phyloP scores from a whole-genome alignment of 1,140 invertebrate species.

The Cotesia chilonis region DNA sequence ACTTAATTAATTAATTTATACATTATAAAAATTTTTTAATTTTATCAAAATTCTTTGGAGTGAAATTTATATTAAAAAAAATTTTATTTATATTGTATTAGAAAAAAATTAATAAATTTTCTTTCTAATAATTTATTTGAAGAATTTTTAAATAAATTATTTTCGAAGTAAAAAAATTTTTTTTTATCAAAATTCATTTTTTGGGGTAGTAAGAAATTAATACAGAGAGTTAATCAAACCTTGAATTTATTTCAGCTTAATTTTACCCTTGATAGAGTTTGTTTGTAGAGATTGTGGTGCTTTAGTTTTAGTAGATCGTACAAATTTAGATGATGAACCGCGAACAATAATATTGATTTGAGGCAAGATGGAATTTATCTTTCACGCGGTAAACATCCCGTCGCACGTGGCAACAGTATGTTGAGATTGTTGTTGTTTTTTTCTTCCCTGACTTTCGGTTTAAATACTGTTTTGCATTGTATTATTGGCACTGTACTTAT shows the following conservation, averaged over 20 bases:
- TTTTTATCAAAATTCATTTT: no score
- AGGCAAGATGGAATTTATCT: slow-evolving; percentile 56
- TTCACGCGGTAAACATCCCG: slow-evolving; percentile 59
- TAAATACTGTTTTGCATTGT: not conserved
- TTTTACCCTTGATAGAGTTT: slow-evolving; percentile 8
- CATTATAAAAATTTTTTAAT: no score
- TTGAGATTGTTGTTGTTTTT: slow-evolving; percentile 37
- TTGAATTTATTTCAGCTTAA: not conserved
- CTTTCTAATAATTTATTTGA: no score
- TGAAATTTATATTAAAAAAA: no score
- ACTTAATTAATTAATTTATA: no score
- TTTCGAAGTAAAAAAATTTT: no score
- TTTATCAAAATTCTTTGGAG: no score
- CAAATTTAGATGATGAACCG: slow-evolving; percentile 54
- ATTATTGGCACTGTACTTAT: no score
- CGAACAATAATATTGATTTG: slow-evolving; percentile 65
- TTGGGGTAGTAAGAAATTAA: no score
- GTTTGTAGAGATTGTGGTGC: slow-evolving; percentile 15
- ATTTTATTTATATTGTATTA: no score
- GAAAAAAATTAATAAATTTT: no score
- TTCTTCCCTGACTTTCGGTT: not conserved
- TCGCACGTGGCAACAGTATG: slow-evolving; percentile 60
- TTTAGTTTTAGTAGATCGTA: slow-evolving; percentile 36
- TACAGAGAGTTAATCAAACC: not conserved
- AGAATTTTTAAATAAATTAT: no score